A percentile compares a stretch with the other conserved stretches of the same genome.
Conservation (phyloP, 2,797 vertebrate genomes). For the Tarsius wallacei region DNA sequence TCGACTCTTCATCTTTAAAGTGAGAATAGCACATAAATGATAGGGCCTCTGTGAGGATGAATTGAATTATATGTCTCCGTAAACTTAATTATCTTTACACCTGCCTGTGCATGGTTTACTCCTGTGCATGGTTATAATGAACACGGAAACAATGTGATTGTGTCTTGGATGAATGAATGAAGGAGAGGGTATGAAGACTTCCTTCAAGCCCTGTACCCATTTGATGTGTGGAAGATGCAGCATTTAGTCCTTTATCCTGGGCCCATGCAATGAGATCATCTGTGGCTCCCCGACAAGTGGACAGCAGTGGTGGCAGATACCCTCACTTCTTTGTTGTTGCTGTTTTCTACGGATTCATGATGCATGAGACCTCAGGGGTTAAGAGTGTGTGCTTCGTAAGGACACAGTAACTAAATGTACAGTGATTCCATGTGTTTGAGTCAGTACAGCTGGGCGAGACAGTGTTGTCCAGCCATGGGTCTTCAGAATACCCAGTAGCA, state of each 20-base stretch:
- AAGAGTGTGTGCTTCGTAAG: not conserved
- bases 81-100: not conserved
- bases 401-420: not conserved
- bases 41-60: not conserved
- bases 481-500: rapidly evolving
- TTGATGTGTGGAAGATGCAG: not conserved
- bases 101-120: not conserved
- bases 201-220: not conserved
- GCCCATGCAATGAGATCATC: not conserved
- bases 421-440: not conserved
- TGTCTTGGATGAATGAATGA: not conserved
- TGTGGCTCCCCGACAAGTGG: rapidly evolving
- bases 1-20: not conserved
- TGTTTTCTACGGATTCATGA: not conserved
- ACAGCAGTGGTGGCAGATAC: not conserved
- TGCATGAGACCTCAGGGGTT: not conserved
- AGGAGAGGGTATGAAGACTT: not conserved
- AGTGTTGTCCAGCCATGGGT: rapidly evolving
- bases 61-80: not conserved
- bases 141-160: not conserved
- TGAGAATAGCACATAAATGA: not conserved
- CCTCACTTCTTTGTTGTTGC: not conserved
- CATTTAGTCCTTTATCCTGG: not conserved
- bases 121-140: not conserved
- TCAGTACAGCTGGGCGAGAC: not conserved